Percentiles rank a stretch among this genome's conserved stretches.
These are phyloP conservation scores for Alces alces DNA, from an alignment of 2,113 vertebrate species.

Conservation along the genomic window DNA sequence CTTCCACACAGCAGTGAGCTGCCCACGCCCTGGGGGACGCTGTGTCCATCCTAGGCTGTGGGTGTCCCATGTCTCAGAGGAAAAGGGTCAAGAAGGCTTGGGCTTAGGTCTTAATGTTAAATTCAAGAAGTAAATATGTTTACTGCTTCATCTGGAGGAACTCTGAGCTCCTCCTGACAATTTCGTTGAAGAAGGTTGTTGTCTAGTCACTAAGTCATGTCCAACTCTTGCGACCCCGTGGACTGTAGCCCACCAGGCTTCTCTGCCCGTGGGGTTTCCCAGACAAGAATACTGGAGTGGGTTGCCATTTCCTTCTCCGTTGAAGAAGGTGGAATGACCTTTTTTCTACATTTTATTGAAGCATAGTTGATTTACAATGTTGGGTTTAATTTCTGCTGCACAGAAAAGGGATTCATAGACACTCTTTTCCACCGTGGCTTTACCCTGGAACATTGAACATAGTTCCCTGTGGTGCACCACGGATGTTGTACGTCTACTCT, in stretches of 20 bases:
- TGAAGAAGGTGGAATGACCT: rapidly evolving
- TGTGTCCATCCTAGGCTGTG: not conserved
- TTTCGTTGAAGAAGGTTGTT: not conserved
- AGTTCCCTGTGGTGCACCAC: rapidly evolving
- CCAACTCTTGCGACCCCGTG: rapidly evolving
- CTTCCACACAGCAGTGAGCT: rapidly evolving
- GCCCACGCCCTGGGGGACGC: rapidly evolving
- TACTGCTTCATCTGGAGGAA: not conserved
- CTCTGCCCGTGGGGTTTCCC: not conserved
- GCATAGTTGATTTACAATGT: not conserved
- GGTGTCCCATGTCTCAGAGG: rapidly evolving
- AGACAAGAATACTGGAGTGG: not conserved
- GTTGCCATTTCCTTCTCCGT: not conserved
- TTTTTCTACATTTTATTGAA: not conserved
- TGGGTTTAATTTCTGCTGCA: not conserved
- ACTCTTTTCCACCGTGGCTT: not conserved
- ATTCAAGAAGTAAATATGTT: not conserved
- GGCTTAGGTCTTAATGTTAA: not conserved
- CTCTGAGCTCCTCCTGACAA: not conserved
- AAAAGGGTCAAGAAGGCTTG: not conserved
- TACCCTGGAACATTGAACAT: not conserved
- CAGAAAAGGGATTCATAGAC: not conserved
- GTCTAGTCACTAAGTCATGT: rapidly evolving
- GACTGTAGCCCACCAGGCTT: not conserved
- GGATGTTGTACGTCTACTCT: rapidly evolving